Evolutionary conservation across 2,888 invertebrate genomes (phyloP).

Genomic region (Machimus atricapillus): DNA sequence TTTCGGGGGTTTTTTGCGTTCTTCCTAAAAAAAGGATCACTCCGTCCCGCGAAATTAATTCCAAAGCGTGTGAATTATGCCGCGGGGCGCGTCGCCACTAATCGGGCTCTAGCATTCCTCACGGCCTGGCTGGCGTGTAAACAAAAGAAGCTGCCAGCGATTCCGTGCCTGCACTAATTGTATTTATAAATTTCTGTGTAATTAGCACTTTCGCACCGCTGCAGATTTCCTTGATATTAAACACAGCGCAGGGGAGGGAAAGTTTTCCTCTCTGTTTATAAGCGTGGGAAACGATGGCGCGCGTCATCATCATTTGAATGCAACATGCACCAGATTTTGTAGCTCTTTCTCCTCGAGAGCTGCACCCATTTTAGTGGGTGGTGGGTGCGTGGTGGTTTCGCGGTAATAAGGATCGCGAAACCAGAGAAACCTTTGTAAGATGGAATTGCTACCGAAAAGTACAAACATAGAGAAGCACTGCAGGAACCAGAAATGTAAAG

Average conservation of each 20-base stretch:
- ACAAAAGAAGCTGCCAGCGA: background rate
- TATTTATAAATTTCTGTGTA: background rate
- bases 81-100: background rate
- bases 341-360: background rate
- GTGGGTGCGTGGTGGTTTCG: background rate
- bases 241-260: background rate
- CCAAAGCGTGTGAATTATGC: background rate
- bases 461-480: background rate
- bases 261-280: background rate
- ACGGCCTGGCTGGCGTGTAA: background rate
- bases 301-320: background rate
- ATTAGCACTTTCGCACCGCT: background rate
- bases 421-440: background rate
- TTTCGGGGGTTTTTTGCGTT: background rate
- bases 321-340: background rate
- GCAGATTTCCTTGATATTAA: background rate
- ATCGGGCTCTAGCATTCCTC: background rate
- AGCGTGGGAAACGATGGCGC: background rate
- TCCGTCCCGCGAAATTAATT: background rate
- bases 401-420: background rate
- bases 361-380: background rate
- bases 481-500: background rate
- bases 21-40: background rate
- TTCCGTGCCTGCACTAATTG: background rate
- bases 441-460: background rate